These are phyloP conservation scores for Aegypius monachus DNA, from an alignment of 2,113 vertebrate genomes.

Conservation along the genomic window DNA sequence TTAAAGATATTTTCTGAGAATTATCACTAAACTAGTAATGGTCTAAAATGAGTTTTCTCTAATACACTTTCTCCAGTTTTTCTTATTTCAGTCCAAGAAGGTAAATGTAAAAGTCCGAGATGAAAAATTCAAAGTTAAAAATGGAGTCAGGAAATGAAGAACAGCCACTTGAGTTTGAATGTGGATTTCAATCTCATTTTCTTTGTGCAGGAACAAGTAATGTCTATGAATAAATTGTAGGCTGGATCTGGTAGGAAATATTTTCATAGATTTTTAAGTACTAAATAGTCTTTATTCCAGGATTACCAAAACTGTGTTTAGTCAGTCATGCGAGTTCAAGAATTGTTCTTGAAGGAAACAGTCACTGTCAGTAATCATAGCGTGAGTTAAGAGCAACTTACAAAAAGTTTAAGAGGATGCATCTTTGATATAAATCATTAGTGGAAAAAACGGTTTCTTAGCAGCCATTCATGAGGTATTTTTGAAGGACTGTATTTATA, in stretches of 20 bases:
- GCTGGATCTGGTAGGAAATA: not conserved
- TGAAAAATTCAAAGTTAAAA: not conserved
- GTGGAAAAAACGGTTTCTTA: conserved; percentile 16
- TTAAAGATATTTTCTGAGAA: not conserved
- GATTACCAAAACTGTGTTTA: not conserved
- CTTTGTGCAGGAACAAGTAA: not conserved
- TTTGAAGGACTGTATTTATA: conserved; percentile 6
- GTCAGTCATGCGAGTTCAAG: not conserved
- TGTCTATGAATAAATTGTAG: not conserved
- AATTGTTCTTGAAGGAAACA: not conserved
- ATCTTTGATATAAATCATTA: not conserved
- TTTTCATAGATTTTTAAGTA: not conserved
- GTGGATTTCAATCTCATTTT: not conserved
- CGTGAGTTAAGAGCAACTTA: not conserved
- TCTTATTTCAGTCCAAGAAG: not conserved
- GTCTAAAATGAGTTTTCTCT: not conserved
- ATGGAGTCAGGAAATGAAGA: not conserved
- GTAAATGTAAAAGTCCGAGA: not conserved
- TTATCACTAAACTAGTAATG: not conserved
- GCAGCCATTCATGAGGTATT: conserved; percentile 4
- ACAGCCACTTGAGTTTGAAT: not conserved
- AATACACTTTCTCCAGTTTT: not conserved
- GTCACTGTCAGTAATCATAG: not conserved
- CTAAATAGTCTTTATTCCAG: not conserved
- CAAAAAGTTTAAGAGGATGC: not conserved